Evolutionary conservation across 2,888 invertebrate genomes (phyloP).

Genomic region (Branchellion lobata): DNA sequence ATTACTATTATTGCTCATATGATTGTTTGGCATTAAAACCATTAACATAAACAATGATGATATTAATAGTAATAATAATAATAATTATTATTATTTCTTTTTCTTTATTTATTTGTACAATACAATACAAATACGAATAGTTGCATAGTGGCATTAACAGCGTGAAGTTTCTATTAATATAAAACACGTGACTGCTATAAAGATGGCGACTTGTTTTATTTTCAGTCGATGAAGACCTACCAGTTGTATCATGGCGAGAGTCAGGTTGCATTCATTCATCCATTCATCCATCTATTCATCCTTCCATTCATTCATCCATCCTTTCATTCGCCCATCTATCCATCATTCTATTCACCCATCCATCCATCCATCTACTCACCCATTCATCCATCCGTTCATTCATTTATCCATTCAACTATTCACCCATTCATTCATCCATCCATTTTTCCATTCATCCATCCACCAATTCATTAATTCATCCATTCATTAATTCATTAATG

Average conservation of each 20-base stretch:
- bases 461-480: neutral
- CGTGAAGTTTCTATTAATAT: too few relatives aligned
- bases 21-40: neutral
- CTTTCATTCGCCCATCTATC: neutral
- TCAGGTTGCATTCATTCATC: slow-evolving; percentile 61
- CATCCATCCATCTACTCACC: neutral
- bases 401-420: slow-evolving; percentile 63
- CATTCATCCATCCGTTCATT: too few relatives aligned
- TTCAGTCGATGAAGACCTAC: slow-evolving; percentile 90
- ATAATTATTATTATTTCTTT: too few relatives aligned
- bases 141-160: too few relatives aligned
- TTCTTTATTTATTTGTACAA: neutral
- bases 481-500: neutral
- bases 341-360: neutral
- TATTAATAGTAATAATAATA: neutral
- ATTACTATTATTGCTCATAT: neutral
- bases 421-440: slow-evolving; percentile 87
- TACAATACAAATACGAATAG: too few relatives aligned
- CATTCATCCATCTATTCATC: neutral
- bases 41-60: neutral
- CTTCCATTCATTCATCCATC: neutral
- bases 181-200: too few relatives aligned
- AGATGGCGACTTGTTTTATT: too few relatives aligned
- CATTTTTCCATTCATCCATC: too few relatives aligned
- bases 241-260: slow-evolving; percentile 83